Percentiles rank a stretch among this genome's conserved stretches.
Conservation (phyloP, 2,113 vertebrate species). For the Morone saxatilis region DNA sequence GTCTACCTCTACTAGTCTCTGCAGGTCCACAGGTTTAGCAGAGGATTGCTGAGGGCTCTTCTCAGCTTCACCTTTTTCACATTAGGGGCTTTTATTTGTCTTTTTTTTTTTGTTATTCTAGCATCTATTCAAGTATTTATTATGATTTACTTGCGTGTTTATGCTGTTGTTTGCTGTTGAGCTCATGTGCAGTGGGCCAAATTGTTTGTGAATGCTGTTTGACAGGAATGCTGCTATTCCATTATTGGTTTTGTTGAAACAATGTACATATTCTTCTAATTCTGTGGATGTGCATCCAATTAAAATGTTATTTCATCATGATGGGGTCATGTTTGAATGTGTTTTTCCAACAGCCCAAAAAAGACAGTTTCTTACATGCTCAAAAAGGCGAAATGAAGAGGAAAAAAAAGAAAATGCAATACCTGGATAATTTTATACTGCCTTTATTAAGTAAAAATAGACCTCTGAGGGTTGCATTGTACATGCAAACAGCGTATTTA, state of each 20-base stretch:
- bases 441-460: conserved; percentile 85
- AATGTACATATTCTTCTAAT: conserved; percentile 52
- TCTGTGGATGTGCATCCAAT: conserved; percentile 43
- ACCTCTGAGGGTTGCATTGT: conserved; percentile 77
- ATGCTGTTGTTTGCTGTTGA: conserved; percentile 42
- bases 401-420: background rate
- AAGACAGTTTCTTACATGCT: background rate
- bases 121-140: conserved; percentile 72
- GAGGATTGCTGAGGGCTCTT: conserved; percentile 34
- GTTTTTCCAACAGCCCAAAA: background rate
- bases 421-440: conserved; percentile 55
- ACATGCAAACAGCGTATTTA: conserved; percentile 74
- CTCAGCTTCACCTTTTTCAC: conserved; percentile 23
- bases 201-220: conserved; percentile 39
- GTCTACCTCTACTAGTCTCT: conserved; percentile 81
- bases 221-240: conserved; percentile 63
- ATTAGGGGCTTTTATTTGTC: conserved; percentile 3
- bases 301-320: conserved; percentile 59
- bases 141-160: conserved; percentile 37
- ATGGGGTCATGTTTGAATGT: background rate
- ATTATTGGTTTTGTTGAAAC: conserved; percentile 34
- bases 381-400: background rate
- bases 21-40: conserved; percentile 58
- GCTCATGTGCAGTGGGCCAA: background rate
- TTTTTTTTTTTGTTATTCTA: conserved; percentile 20